Percentiles rank a stretch among this genome's conserved stretches.
These are phyloP conservation scores for Sycophila texana DNA, from an alignment of 2,888 invertebrate species.

Conservation along the genomic window DNA sequence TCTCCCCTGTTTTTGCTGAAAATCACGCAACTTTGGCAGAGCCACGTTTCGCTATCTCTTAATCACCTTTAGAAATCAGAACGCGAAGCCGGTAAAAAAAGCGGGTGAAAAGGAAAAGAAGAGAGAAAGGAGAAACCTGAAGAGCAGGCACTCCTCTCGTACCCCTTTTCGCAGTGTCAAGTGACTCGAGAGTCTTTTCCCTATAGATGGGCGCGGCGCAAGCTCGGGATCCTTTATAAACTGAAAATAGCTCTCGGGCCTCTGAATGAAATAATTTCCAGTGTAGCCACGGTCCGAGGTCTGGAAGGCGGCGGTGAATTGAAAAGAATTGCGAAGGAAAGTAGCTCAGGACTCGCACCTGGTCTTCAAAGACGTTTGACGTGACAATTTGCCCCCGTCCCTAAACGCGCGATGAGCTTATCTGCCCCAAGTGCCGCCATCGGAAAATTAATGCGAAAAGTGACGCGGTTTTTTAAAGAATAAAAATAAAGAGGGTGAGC, in stretches of 20 bases:
- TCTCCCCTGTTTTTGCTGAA: too few relatives aligned
- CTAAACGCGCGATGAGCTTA: constrained; percentile 6
- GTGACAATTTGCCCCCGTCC: neutral
- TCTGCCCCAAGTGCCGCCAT: constrained; percentile 43
- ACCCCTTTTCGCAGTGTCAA: too few relatives aligned
- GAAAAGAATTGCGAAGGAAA: neutral
- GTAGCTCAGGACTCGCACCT: constrained; percentile 3
- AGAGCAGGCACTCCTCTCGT: neutral
- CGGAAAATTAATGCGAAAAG: constrained; percentile 38
- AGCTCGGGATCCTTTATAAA: constrained; percentile 1
- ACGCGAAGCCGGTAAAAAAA: neutral
- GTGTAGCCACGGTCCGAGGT: neutral
- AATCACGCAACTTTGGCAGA: too few relatives aligned
- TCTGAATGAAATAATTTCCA: constrained; percentile 26
- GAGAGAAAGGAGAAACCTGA: neutral
- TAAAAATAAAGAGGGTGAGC: neutral
- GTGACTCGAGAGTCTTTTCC: neutral
- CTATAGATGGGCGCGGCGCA: neutral
- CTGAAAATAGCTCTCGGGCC: constrained; percentile 13
- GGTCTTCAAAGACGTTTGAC: neutral
- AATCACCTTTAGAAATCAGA: too few relatives aligned
- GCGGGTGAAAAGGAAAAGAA: neutral
- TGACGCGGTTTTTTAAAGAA: neutral
- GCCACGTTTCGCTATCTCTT: too few relatives aligned
- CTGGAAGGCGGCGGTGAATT: neutral